Conservation (phyloP, 2,888 invertebrate species). For the Pinctada fucata region DNA sequence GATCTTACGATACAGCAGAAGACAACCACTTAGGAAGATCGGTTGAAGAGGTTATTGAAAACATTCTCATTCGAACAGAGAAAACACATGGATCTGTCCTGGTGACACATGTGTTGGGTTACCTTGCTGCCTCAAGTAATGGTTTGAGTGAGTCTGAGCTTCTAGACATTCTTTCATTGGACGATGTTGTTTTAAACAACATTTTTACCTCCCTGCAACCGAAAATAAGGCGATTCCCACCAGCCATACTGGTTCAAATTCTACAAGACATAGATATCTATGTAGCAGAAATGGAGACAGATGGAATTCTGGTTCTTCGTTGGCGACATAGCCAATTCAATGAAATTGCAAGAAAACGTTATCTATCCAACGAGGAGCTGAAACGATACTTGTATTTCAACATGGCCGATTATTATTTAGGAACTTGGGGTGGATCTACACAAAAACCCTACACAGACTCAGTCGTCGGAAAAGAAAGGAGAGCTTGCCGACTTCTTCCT, state of each 20-base stretch:
- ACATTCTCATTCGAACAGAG: constrained; percentile 63
- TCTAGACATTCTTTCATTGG: constrained; percentile 69
- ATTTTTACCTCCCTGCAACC: constrained; percentile 63
- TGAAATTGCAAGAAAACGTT: constrained; percentile 57
- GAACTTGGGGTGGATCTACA: constrained; percentile 66
- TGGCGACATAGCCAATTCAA: constrained; percentile 70
- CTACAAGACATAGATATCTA: constrained; percentile 59
- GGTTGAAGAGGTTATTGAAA: constrained; percentile 59
- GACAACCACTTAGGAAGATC: constrained; percentile 46
- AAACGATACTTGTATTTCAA: constrained; percentile 55
- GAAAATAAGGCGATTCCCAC: constrained; percentile 67
- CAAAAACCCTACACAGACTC: constrained; percentile 65
- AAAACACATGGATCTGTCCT: constrained; percentile 58
- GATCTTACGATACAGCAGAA: constrained; percentile 57
- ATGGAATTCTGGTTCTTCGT: constrained; percentile 61
- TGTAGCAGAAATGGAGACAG: constrained; percentile 57
- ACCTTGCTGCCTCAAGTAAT: constrained; percentile 61
- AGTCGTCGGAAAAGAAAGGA: constrained; percentile 47
- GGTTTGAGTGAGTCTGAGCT: constrained; percentile 69
- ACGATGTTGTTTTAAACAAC: constrained; percentile 64
- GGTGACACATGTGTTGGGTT: constrained; percentile 61
- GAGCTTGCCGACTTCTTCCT: constrained; percentile 67
- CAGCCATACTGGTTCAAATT: constrained; percentile 59
- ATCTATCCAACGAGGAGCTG: constrained; percentile 41
- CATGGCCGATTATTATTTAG: constrained; percentile 71